phyloP scores from a whole-genome alignment of 1,140 invertebrate genomes.

The Drosophila athabasca region DNA sequence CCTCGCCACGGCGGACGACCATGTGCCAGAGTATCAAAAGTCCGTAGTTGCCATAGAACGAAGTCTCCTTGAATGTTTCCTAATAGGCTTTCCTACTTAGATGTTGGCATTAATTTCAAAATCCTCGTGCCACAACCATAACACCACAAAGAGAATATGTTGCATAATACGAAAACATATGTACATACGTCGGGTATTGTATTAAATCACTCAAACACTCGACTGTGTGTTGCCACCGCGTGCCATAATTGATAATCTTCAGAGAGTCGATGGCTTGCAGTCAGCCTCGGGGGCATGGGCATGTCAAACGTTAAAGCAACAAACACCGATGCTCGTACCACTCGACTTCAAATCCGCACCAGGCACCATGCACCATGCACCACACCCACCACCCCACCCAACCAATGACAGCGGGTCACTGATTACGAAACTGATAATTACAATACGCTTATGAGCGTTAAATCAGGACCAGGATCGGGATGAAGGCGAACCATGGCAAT shows the following conservation, averaged over 20 bases:
- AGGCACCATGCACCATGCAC: neutral
- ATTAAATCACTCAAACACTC: conserved; percentile 29
- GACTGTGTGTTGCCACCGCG: conserved; percentile 30
- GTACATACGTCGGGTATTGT: conserved; percentile 2
- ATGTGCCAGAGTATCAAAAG: too few species aligned
- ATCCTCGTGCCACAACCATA: too few species aligned
- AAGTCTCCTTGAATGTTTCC: too few species aligned
- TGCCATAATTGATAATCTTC: conserved; percentile 47
- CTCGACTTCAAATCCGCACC: conserved; percentile 1
- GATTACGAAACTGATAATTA: conserved; percentile 58
- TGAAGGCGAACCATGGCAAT: neutral
- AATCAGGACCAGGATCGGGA: conserved; percentile 19
- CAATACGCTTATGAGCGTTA: conserved; percentile 60
- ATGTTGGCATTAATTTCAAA: too few species aligned
- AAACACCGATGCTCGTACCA: conserved; percentile 17
- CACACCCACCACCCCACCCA: neutral
- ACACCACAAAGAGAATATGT: too few species aligned
- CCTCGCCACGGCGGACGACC: too few species aligned
- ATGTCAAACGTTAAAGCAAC: conserved; percentile 50
- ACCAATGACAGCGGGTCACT: conserved; percentile 24
- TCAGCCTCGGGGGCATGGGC: conserved; percentile 7
- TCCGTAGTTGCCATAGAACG: too few species aligned
- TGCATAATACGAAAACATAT: too few species aligned
- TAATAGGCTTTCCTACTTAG: neutral
- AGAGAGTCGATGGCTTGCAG: conserved; percentile 32